Evolutionary conservation across 2,113 vertebrate species (phyloP).

Genomic region (Microtus oregoni): DNA sequence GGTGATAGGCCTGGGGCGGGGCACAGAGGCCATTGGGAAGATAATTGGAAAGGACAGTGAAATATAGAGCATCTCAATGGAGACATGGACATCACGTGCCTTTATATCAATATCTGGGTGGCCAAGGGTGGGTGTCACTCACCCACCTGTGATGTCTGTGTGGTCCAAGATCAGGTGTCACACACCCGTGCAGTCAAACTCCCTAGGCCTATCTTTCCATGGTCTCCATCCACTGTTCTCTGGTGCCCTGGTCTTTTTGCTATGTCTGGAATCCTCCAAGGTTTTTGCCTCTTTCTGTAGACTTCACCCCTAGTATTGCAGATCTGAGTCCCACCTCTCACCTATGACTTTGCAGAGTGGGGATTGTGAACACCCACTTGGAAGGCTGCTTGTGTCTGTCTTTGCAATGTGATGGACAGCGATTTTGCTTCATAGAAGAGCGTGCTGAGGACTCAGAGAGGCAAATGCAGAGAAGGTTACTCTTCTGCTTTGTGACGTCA

Average conservation of each 20-base stretch:
- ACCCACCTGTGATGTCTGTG: neutral
- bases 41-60: neutral
- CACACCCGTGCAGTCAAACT: fast-evolving
- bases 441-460: neutral
- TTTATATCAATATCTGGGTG: neutral
- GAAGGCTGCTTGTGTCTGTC: neutral
- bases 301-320: neutral
- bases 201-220: fast-evolving
- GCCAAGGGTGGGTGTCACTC: neutral
- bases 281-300: neutral
- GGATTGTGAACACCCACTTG: neutral
- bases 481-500: neutral
- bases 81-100: neutral
- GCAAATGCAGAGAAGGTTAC: neutral
- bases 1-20: neutral
- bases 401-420: neutral
- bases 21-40: neutral
- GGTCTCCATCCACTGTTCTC: neutral
- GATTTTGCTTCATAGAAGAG: neutral
- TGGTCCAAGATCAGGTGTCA: neutral
- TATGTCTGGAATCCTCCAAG: neutral
- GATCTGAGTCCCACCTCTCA: neutral
- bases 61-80: neutral
- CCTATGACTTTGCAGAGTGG: neutral
- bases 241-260: too few species aligned